Percentiles rank a stretch among this genome's conserved stretches.
These are phyloP conservation scores for Drosophila anceps DNA, from an alignment of 2,888 invertebrate species.

Conservation along the genomic window DNA sequence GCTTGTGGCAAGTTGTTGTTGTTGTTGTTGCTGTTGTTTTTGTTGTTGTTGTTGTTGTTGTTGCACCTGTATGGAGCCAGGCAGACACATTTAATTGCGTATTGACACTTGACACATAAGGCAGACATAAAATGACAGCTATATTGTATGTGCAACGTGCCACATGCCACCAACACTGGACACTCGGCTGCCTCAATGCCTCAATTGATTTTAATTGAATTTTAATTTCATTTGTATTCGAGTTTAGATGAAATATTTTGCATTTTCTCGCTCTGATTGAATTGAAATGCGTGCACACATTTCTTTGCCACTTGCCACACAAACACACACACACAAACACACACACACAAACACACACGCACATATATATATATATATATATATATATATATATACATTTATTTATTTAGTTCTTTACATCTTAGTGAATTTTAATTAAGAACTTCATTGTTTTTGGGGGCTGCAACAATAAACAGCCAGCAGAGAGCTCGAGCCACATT, in stretches of 20 bases:
- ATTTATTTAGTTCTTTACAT: conserved; percentile 45
- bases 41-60: conserved; percentile 7
- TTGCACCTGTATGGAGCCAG: conserved; percentile 26
- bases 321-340: not conserved
- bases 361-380: not conserved
- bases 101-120: conserved; percentile 29
- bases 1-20: conserved; percentile 29
- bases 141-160: conserved; percentile 7
- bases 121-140: conserved; percentile 2
- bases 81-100: conserved; percentile 13
- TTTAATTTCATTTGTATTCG: conserved; percentile 48
- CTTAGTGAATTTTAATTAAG: conserved; percentile 73
- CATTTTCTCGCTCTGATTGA: conserved; percentile 22
- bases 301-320: conserved; percentile 24
- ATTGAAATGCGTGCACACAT: conserved; percentile 2
- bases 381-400: not conserved
- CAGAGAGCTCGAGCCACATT: conserved; percentile 2
- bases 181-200: conserved; percentile 27
- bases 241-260: conserved; percentile 41
- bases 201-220: conserved; percentile 71
- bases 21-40: conserved; percentile 5
- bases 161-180: conserved; percentile 9
- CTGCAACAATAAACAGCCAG: conserved; percentile 38
- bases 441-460: conserved; percentile 53
- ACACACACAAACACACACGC: not conserved